Evolutionary conservation across 2,113 vertebrate species (phyloP).

Genomic region (Hydrochoerus hydrochaeris): DNA sequence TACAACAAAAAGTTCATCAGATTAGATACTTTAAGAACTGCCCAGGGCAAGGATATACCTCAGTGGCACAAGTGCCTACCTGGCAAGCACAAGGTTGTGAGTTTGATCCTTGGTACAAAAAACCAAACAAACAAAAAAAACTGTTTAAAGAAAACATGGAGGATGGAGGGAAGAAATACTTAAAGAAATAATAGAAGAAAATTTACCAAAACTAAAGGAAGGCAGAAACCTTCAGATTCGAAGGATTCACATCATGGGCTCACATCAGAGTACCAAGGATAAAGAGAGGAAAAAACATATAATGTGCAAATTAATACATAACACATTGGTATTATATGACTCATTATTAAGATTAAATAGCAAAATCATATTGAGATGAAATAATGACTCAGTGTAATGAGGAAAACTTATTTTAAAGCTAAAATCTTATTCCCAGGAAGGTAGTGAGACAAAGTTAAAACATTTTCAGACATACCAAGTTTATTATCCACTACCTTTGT

Average conservation of each 20-base stretch:
- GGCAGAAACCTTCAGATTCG: neutral
- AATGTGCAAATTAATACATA: neutral
- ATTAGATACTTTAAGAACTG: constrained; percentile 38
- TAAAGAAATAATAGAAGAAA: constrained; percentile 51
- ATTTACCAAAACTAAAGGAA: constrained; percentile 8
- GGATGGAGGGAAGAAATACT: constrained; percentile 14
- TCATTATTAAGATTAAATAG: constrained; percentile 43
- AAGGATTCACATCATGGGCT: neutral
- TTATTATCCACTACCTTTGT: neutral
- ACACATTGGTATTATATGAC: neutral
- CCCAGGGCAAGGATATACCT: neutral
- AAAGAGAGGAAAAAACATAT: neutral
- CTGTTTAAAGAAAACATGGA: neutral
- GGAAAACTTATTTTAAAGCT: constrained; percentile 40
- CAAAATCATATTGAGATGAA: constrained; percentile 51
- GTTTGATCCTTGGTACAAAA: too few relatives aligned
- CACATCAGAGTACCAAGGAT: neutral
- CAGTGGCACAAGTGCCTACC: too few relatives aligned
- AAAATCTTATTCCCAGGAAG: constrained; percentile 37
- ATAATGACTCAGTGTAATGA: neutral
- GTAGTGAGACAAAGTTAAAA: neutral
- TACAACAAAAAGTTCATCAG: neutral
- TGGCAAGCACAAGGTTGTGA: too few relatives aligned
- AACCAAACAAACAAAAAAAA: neutral
- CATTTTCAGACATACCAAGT: constrained; percentile 31